These are phyloP conservation scores for Ascaphus truei DNA, from an alignment of 2,113 vertebrate species.

Conservation along the genomic window DNA sequence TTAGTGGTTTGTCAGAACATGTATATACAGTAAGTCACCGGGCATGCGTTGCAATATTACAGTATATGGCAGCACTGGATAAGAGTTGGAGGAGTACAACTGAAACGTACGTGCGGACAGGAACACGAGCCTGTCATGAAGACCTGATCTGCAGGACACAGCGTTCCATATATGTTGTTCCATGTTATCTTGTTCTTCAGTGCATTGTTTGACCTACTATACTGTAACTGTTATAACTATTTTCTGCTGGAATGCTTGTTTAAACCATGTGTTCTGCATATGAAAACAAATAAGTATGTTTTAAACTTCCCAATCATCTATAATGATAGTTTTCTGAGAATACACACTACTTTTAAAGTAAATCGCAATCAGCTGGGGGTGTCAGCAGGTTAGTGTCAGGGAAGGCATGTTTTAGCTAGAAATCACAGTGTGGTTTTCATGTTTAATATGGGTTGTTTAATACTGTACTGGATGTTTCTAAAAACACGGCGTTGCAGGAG, in stretches of 20 bases:
- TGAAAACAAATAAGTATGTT: slow-evolving; percentile 31
- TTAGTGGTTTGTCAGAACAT: background rate
- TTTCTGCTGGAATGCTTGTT: background rate
- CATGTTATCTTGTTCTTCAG: no score
- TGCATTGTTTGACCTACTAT: no score
- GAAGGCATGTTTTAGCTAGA: slow-evolving; percentile 28
- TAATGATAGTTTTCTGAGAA: slow-evolving; percentile 35
- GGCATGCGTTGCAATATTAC: background rate
- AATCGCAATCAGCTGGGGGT: slow-evolving; percentile 28
- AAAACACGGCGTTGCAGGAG: slow-evolving; percentile 21
- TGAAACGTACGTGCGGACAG: no score
- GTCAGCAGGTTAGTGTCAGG: slow-evolving; percentile 24
- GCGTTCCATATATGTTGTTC: no score
- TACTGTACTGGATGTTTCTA: background rate
- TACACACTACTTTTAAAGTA: slow-evolving; percentile 34
- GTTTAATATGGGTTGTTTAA: background rate
- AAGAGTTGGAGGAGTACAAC: background rate
- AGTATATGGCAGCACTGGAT: background rate
- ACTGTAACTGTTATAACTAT: background rate
- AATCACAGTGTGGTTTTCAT: slow-evolving; percentile 23
- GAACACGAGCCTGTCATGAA: no score
- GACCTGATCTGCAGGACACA: no score
- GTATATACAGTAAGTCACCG: background rate
- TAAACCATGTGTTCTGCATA: slow-evolving; percentile 21
- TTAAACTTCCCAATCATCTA: slow-evolving; percentile 24